Evolutionary conservation across 2,888 invertebrate species (phyloP).

Genomic region (Oligia strigilis): DNA sequence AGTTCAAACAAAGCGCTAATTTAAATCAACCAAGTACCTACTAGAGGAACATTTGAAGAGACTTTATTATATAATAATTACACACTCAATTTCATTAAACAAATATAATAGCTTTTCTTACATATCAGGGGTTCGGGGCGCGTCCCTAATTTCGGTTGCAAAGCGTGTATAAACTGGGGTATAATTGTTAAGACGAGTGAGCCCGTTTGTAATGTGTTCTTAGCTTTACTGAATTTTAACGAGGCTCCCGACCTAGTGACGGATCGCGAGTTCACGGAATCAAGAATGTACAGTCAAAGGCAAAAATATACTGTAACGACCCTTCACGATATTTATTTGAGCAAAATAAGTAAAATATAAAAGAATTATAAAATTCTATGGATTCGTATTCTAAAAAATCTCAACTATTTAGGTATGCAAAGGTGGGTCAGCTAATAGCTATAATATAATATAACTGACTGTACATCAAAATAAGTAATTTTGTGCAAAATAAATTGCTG

Average conservation of each 20-base stretch:
- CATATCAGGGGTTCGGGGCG: conserved; percentile 39
- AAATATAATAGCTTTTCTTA: conserved; percentile 67
- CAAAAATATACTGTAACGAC: not conserved
- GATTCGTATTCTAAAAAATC: no score
- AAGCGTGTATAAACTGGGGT: conserved; percentile 74
- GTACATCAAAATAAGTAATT: not conserved
- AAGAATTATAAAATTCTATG: no score
- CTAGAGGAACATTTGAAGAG: conserved; percentile 66
- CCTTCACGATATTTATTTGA: not conserved
- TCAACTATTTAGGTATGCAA: no score
- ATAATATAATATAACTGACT: not conserved
- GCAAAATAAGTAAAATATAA: no score
- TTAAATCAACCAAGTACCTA: conserved; percentile 68
- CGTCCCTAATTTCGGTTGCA: conserved; percentile 74
- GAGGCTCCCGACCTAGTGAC: conserved; percentile 58
- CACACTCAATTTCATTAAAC: conserved; percentile 74
- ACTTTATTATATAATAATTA: conserved; percentile 74
- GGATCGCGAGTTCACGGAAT: conserved; percentile 57
- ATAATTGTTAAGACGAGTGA: conserved; percentile 77
- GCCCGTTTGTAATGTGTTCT: conserved; percentile 77
- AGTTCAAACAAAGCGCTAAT: conserved; percentile 63
- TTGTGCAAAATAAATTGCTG: not conserved
- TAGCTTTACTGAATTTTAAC: conserved; percentile 80
- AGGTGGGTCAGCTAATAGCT: no score
- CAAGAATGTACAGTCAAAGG: conserved; percentile 50